These are phyloP conservation scores for Arnoldichthys spilopterus DNA, from an alignment of 2,797 vertebrate genomes.

Conservation along the genomic window DNA sequence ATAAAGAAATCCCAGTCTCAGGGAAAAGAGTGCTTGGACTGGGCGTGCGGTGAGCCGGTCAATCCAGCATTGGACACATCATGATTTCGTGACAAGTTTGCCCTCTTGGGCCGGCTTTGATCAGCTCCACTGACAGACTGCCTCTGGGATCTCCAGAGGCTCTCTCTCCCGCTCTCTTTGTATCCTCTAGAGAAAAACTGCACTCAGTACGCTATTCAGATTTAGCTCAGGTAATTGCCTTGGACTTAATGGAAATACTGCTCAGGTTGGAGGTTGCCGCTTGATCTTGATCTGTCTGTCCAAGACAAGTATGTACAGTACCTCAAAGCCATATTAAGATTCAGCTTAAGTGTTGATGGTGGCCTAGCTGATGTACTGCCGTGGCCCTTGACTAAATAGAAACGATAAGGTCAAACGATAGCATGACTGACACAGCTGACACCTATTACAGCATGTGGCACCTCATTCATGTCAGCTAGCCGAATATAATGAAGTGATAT, in stretches of 20 bases:
- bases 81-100: conserved; percentile 32
- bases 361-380: conserved; percentile 11
- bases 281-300: conserved; percentile 11
- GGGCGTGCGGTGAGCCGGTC: not conserved
- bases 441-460: conserved; percentile 20
- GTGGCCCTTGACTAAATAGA: conserved; percentile 8
- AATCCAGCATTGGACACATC: conserved; percentile 45
- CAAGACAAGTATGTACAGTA: conserved; percentile 1
- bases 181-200: conserved; percentile 10
- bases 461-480: conserved; percentile 17
- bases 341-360: conserved; percentile 10
- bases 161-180: not conserved
- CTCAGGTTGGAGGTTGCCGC: conserved; percentile 7
- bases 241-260: conserved; percentile 19
- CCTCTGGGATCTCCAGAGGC: not conserved
- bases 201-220: not conserved
- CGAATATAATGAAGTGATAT: conserved; percentile 23
- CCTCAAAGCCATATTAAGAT: conserved; percentile 18
- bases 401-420: conserved; percentile 31
- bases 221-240: conserved; percentile 15
- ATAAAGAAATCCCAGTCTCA: conserved; percentile 38
- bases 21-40: conserved; percentile 27
- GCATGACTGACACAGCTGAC: conserved; percentile 24
- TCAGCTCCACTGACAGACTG: conserved; percentile 31
- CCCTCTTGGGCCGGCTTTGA: conserved; percentile 40